A percentile compares a stretch with the other conserved stretches of the same genome.
Evolutionary conservation across 1,140 invertebrate genomes (phyloP).

Genomic region (Drosophila yakuba): DNA sequence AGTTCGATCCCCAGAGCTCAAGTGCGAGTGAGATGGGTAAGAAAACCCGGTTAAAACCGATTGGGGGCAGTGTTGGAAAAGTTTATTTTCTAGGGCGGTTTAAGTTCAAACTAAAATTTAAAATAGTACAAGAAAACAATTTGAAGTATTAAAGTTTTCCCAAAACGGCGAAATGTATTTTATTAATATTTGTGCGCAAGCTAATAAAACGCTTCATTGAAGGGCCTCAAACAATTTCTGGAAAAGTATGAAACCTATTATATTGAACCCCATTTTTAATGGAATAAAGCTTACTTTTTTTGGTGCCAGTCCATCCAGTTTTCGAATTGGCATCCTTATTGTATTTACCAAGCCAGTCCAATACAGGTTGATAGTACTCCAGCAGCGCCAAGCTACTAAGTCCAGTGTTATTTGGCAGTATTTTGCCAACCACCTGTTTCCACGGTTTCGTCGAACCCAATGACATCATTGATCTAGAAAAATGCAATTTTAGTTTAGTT

Average conservation of each 20-base stretch:
- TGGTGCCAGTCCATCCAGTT: conserved; percentile 72
- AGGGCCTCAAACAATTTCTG: conserved; percentile 61
- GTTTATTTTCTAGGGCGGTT: background rate
- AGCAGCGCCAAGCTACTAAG: conserved; percentile 84
- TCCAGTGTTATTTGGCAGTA: conserved; percentile 85
- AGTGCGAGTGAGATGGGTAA: conserved; percentile 17
- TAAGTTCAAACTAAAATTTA: conserved; percentile 7
- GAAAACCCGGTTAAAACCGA: background rate
- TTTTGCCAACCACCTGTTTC: conserved; percentile 86
- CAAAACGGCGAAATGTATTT: background rate
- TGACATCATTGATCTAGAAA: conserved; percentile 85
- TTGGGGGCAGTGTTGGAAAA: conserved; percentile 38
- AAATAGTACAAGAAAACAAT: background rate
- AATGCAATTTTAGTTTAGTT: background rate
- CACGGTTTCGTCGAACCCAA: conserved; percentile 87
- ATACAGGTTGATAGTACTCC: conserved; percentile 84
- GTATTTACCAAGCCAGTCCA: conserved; percentile 78
- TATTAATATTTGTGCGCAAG: conserved; percentile 9
- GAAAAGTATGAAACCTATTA: conserved; percentile 13
- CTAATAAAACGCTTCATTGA: background rate
- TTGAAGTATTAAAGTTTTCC: no score
- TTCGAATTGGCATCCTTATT: conserved; percentile 65
- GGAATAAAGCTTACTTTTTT: conserved; percentile 54
- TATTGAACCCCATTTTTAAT: background rate
- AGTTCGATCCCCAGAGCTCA: no score